A percentile compares a stretch with the other conserved stretches of the same genome.
These are phyloP conservation scores for Acleris laterana DNA, from an alignment of 2,888 invertebrate genomes.

Conservation along the genomic window DNA sequence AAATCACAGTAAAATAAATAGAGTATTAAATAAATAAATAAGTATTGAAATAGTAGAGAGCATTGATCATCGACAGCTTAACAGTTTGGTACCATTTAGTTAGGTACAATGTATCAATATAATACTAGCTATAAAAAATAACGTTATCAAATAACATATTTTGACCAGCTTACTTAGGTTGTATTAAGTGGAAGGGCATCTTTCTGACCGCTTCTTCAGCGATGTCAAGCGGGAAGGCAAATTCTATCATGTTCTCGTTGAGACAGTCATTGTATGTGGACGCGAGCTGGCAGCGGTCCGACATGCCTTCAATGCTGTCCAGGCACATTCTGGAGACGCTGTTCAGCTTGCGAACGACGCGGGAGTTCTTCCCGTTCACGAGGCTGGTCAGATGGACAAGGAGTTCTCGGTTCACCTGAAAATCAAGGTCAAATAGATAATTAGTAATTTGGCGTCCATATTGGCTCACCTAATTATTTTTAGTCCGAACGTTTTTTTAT, in stretches of 20 bases:
- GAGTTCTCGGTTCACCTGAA: slow-evolving; percentile 73
- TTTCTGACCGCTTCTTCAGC: slow-evolving; percentile 77
- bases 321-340: slow-evolving; percentile 72
- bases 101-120: too few relatives aligned
- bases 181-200: slow-evolving; percentile 78
- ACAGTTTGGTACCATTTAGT: too few relatives aligned
- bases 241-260: slow-evolving; percentile 77
- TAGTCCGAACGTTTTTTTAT: too few relatives aligned
- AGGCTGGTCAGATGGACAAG: slow-evolving; percentile 71
- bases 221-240: slow-evolving; percentile 74
- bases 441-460: too few relatives aligned
- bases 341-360: slow-evolving; percentile 73
- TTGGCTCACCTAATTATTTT: too few relatives aligned
- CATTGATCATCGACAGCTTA: too few relatives aligned
- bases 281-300: slow-evolving; percentile 73
- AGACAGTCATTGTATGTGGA: slow-evolving; percentile 78
- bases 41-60: too few relatives aligned
- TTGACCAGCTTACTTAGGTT: slow-evolving; percentile 68
- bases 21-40: too few relatives aligned
- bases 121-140: too few relatives aligned
- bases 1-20: too few relatives aligned
- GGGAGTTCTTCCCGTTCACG: slow-evolving; percentile 75
- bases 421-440: background rate
- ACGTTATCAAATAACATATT: background rate
- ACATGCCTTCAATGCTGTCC: slow-evolving; percentile 75